These are phyloP conservation scores for Parotia lawesii DNA, from an alignment of 2,113 vertebrate genomes.

Conservation along the genomic window DNA sequence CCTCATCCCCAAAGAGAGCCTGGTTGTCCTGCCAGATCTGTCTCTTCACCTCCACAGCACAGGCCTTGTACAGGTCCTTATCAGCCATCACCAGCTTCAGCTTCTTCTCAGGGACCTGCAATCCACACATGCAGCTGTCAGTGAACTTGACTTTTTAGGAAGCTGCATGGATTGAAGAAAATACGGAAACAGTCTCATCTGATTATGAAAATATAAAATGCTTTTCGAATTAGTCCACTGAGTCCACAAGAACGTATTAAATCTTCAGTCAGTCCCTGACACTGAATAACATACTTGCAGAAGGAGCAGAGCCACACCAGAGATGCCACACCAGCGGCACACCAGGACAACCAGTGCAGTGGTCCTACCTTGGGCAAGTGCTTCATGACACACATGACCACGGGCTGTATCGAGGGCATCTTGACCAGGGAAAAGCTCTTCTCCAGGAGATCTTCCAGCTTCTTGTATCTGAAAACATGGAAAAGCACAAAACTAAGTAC, in stretches of 20 bases:
- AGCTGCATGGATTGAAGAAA: background rate
- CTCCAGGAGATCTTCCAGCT: slow-evolving; percentile 93
- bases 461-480: slow-evolving; percentile 77
- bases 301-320: background rate
- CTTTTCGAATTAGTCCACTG: background rate
- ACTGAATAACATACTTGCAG: background rate
- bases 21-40: slow-evolving; percentile 99
- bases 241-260: background rate
- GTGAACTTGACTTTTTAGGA: background rate
- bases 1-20: slow-evolving; percentile 95
- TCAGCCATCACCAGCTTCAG: slow-evolving; percentile 96
- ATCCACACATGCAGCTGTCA: background rate
- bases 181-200: background rate
- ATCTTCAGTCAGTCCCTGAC: background rate
- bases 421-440: slow-evolving; percentile 96
- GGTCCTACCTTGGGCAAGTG: slow-evolving; percentile 86
- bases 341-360: fast-evolving
- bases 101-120: slow-evolving; percentile 94
- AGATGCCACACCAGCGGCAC: background rate
- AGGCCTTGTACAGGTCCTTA: slow-evolving; percentile 95
- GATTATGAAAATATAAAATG: background rate
- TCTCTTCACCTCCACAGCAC: slow-evolving; percentile 93
- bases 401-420: slow-evolving; percentile 94
- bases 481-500: background rate
- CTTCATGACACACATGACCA: slow-evolving; percentile 98